phyloP scores from a whole-genome alignment of 2,113 vertebrate species.

The Psittacula cyanocephala region DNA sequence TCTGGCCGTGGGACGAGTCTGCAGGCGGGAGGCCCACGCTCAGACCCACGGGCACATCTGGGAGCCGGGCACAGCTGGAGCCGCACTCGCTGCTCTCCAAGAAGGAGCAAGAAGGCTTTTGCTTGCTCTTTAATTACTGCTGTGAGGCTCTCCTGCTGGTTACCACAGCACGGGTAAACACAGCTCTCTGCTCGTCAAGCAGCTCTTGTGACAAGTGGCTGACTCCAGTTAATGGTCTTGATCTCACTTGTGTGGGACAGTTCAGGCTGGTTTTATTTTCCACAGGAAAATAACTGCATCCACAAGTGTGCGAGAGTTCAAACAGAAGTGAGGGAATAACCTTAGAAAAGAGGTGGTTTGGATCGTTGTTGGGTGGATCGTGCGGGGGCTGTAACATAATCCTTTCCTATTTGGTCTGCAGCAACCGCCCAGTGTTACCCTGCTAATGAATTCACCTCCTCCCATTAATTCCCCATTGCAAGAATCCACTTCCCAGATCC shows the following conservation, averaged over 20 bases:
- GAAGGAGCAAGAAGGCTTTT: neutral
- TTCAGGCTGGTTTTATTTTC: neutral
- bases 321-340: neutral
- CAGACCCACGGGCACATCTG: slow-evolving; percentile 47
- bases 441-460: neutral
- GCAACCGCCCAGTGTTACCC: neutral
- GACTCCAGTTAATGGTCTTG: neutral
- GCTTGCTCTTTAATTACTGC: neutral
- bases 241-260: neutral
- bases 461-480: neutral
- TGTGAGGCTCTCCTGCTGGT: slow-evolving; percentile 2
- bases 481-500: neutral
- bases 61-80: slow-evolving; percentile 38
- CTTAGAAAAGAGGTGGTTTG: neutral
- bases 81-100: neutral
- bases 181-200: neutral
- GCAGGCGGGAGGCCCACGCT: slow-evolving; percentile 7
- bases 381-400: neutral
- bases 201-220: slow-evolving; percentile 40
- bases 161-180: neutral
- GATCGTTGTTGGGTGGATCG: neutral
- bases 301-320: neutral
- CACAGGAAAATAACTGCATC: neutral
- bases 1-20: slow-evolving; percentile 27
- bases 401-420: neutral